Evolutionary conservation across 2,888 invertebrate genomes (phyloP), one percentile per base, ranked within the genome.

Genomic region (Colostygia pectinataria): DNA sequence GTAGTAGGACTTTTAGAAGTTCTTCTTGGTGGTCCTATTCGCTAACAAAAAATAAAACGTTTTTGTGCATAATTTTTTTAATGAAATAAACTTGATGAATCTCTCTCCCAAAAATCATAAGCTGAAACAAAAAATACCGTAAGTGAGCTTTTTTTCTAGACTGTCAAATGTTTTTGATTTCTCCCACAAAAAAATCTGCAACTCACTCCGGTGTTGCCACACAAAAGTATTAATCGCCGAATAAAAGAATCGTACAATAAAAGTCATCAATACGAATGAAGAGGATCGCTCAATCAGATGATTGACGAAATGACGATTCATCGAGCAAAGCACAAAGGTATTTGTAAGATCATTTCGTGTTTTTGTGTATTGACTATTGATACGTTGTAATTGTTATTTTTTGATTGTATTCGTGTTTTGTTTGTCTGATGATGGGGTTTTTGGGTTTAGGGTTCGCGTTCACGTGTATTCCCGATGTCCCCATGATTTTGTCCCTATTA

Each of bases 231-330:
- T 67, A 69, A 69, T 72, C 64, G 66, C 43, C 43, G 65, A 63
- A 63, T 66, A 68, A 74, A 76, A 72, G 65, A 71, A 64, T 69
- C 25, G 13, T 4, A 67, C 71, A 76, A 78, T 74, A 76, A 66
- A 72, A 68, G 54, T 61, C 68, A 68, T 74, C 75, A 74, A 68
- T 70, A 60, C 58, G 65, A 63, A 69, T 71, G 66, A 61, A 58
- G 65, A 62, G 55, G 66, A 66, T 68, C 68, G 61, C 48, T 65
- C 61, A 54, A 56, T 51, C 45, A 52, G 42, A 51, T 70, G 74
- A 67, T 71, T 66, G 72, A 69, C 73, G 68, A 65, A 67, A 66
- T 66, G 73, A 71, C 71, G 69, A 65, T 34, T 58, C 29, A 59
- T 59, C 54, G 38, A 61, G 57, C 58, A 63, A 64, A 62, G 57